A percentile compares a stretch with the other conserved stretches of the same genome.
Conservation (phyloP, 2,797 vertebrate species). For the Sebastes paucispinis region DNA sequence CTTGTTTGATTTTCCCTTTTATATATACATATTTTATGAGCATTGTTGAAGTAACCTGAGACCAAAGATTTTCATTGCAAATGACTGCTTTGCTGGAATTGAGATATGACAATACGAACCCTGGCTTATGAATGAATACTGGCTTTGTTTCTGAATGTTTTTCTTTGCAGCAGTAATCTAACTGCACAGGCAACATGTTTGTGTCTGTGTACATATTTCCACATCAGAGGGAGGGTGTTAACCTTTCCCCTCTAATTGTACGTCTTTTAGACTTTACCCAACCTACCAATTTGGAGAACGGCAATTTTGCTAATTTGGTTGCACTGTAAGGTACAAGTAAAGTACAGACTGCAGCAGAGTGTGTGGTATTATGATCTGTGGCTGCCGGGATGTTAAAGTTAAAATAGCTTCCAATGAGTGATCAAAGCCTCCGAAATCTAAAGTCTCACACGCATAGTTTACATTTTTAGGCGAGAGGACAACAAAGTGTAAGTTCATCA, state of each 20-base stretch:
- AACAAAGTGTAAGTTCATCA: not conserved
- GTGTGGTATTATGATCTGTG: slow-evolving; percentile 16
- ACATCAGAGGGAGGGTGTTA: slow-evolving; percentile 27
- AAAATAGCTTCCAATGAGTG: slow-evolving; percentile 6
- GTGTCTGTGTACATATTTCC: slow-evolving; percentile 29
- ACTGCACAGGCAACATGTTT: slow-evolving; percentile 30
- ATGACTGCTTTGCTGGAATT: too few species aligned
- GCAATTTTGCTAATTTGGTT: slow-evolving; percentile 59
- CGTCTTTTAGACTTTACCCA: slow-evolving; percentile 46
- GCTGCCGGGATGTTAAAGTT: slow-evolving; percentile 6
- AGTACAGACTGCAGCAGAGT: slow-evolving; percentile 39
- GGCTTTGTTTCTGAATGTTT: slow-evolving; percentile 11
- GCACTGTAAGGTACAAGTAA: slow-evolving; percentile 35
- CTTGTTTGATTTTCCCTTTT: too few species aligned
- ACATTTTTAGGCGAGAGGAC: slow-evolving; percentile 16
- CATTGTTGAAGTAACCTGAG: too few species aligned
- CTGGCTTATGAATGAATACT: slow-evolving; percentile 8
- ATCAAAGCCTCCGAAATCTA: not conserved
- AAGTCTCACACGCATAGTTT: slow-evolving; percentile 6
- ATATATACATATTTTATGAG: too few species aligned
- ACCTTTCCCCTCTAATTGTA: slow-evolving; percentile 57
- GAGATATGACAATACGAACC: too few species aligned
- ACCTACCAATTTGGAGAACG: slow-evolving; percentile 64
- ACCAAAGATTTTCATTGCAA: too few species aligned
- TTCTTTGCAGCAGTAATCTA: not conserved